A percentile compares a stretch with the other conserved stretches of the same genome.
Evolutionary conservation across 1,140 invertebrate genomes (phyloP).

Genomic region (Pachyrhynchus sulphureomaculatus): DNA sequence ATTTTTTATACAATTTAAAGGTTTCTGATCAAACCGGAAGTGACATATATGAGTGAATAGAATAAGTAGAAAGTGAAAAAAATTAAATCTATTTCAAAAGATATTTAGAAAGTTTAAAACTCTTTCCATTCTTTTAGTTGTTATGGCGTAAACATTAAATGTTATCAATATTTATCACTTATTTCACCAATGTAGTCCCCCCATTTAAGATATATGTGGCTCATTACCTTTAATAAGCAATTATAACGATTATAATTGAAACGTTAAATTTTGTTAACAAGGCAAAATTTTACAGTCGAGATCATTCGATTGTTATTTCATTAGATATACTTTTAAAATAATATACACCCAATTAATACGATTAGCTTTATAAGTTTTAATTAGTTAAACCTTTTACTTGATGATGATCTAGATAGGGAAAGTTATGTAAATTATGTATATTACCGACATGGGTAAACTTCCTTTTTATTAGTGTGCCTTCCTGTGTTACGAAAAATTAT

Average conservation of each 20-base stretch:
- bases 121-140: too few relatives aligned
- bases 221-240: not conserved
- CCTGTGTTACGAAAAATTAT: slow-evolving; percentile 14
- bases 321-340: slow-evolving; percentile 8
- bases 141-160: too few relatives aligned
- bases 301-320: not conserved
- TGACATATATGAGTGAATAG: too few relatives aligned
- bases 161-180: too few relatives aligned
- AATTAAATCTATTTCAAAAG: too few relatives aligned
- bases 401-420: slow-evolving; percentile 18
- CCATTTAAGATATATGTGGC: too few relatives aligned
- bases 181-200: too few relatives aligned
- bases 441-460: not conserved
- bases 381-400: slow-evolving; percentile 3
- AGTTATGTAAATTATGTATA: slow-evolving; percentile 11
- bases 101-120: too few relatives aligned
- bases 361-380: slow-evolving; percentile 13
- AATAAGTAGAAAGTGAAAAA: too few relatives aligned
- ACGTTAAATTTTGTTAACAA: not conserved
- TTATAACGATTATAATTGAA: not conserved
- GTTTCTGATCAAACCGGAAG: too few relatives aligned
- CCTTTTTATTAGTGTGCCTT: slow-evolving; percentile 8
- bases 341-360: slow-evolving; percentile 5
- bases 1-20: too few relatives aligned
- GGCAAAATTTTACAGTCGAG: not conserved